These are phyloP conservation scores for Theristicus caerulescens DNA, from an alignment of 2,113 vertebrate genomes.

Conservation along the genomic window DNA sequence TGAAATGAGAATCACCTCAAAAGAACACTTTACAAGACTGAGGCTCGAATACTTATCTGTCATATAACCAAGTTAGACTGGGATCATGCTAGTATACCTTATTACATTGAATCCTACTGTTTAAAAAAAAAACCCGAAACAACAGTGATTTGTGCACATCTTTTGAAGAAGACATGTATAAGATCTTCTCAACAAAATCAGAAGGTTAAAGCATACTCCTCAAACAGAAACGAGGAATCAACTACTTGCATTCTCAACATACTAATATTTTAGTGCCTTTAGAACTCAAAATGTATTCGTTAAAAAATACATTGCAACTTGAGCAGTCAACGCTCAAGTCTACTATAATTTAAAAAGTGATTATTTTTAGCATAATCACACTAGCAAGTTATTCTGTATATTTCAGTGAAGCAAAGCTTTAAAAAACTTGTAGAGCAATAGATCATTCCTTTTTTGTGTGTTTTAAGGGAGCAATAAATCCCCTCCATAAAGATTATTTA, in stretches of 20 bases:
- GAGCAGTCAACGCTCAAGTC: background rate
- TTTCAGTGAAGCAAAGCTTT: conserved; percentile 54
- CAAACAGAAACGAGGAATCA: background rate
- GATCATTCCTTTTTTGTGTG: background rate
- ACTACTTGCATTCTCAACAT: background rate
- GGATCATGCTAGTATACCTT: background rate
- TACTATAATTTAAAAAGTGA: background rate
- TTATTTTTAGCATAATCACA: background rate
- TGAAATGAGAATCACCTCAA: background rate
- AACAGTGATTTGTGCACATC: background rate
- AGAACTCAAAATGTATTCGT: background rate
- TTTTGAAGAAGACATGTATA: background rate
- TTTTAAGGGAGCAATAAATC: background rate
- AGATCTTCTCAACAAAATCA: background rate
- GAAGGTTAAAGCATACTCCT: background rate
- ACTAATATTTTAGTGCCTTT: background rate
- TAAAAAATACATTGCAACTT: background rate
- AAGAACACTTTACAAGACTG: background rate
- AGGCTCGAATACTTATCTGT: background rate
- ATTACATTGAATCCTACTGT: background rate
- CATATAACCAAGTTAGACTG: background rate
- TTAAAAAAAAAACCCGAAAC: background rate
- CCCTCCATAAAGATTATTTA: background rate
- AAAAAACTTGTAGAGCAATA: background rate
- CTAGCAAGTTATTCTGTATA: background rate